phyloP scores from a whole-genome alignment of 2,113 vertebrate genomes.

The Pholis gunnellus region DNA sequence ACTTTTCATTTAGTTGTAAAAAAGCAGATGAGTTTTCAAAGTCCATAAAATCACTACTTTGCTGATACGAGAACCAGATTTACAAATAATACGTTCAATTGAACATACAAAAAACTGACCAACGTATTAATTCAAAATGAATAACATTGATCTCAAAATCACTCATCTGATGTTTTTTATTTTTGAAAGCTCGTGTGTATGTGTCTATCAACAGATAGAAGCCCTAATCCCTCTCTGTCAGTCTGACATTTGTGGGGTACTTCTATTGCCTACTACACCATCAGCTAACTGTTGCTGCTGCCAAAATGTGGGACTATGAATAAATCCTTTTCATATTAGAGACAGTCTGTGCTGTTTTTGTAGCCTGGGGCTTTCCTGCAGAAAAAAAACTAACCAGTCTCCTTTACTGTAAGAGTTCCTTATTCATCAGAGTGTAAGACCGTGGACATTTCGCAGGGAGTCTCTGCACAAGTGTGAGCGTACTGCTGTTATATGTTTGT shows the following conservation, averaged over 20 bases:
- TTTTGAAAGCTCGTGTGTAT: not conserved
- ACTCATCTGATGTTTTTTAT: not conserved
- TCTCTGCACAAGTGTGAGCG: not conserved
- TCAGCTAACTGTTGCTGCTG: slow-evolving; percentile 27
- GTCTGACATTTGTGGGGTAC: not conserved
- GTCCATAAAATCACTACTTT: not conserved
- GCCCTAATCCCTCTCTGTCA: not conserved
- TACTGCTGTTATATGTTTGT: not conserved
- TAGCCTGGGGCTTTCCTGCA: slow-evolving; percentile 26
- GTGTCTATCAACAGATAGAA: slow-evolving; percentile 17
- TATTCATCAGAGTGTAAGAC: slow-evolving; percentile 36
- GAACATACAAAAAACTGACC: not conserved
- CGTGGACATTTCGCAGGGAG: not conserved
- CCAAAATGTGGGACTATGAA: slow-evolving; percentile 37
- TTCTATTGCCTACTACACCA: slow-evolving; percentile 2
- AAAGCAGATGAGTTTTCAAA: not conserved
- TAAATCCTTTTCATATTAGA: slow-evolving; percentile 40
- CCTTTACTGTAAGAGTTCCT: not conserved
- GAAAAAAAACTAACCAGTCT: slow-evolving; percentile 23
- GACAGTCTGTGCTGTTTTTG: slow-evolving; percentile 7
- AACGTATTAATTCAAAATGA: not conserved
- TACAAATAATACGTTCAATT: not conserved
- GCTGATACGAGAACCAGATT: too few species aligned
- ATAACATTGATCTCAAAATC: not conserved
- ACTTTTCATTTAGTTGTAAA: not conserved